Conservation (phyloP, 1,140 invertebrate species). For the Drosophila nebulosa region DNA sequence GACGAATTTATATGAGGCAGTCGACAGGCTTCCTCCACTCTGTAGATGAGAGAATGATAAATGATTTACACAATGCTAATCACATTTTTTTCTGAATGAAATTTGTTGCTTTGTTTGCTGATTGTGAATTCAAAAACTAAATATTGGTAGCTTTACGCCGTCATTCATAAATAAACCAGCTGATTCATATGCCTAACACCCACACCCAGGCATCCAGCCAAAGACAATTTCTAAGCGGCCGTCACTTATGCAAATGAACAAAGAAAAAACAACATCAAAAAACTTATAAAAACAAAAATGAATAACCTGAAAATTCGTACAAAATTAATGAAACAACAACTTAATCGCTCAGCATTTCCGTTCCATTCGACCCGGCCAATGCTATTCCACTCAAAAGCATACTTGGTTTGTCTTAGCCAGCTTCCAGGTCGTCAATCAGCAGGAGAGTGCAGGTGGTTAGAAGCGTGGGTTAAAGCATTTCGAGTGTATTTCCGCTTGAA, state of each 20-base stretch:
- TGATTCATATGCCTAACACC: slow-evolving; percentile 45
- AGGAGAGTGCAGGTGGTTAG: slow-evolving; percentile 65
- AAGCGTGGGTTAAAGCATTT: slow-evolving; percentile 59
- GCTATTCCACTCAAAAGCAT: slow-evolving; percentile 37
- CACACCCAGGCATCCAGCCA: slow-evolving; percentile 11
- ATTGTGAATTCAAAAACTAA: slow-evolving; percentile 7
- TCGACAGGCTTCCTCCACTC: neutral
- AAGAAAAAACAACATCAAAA: slow-evolving; percentile 20
- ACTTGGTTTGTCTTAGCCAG: slow-evolving; percentile 39
- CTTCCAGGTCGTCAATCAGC: slow-evolving; percentile 42
- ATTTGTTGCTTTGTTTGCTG: neutral
- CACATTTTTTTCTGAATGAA: neutral
- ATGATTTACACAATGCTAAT: neutral
- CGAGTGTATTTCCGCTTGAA: slow-evolving; percentile 76
- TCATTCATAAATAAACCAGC: slow-evolving; percentile 47
- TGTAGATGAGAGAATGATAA: neutral
- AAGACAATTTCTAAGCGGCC: slow-evolving; percentile 36
- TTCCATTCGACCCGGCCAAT: slow-evolving; percentile 26
- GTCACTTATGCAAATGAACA: slow-evolving; percentile 65
- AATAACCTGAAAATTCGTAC: slow-evolving; percentile 29
- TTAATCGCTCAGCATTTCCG: slow-evolving; percentile 72
- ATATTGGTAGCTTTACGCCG: slow-evolving; percentile 15
- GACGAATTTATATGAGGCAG: neutral
- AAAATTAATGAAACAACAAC: slow-evolving; percentile 59
- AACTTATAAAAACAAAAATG: neutral